Base-by-base conservation (phyloP, 2,888 invertebrate species). In the Trissoscelio sp. region DNA sequence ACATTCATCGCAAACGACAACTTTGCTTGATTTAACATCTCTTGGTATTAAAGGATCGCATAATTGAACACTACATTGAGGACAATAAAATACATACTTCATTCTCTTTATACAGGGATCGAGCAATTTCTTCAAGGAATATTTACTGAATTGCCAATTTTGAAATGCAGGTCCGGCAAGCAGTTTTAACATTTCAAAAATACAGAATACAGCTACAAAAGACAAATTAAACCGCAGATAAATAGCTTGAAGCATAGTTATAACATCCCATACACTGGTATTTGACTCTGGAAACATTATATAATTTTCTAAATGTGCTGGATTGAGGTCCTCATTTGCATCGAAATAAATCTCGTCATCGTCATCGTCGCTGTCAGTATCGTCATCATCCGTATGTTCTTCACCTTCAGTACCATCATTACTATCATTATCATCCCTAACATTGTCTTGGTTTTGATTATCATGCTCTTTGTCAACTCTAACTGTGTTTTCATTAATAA, bases 211-310 rank as follows among this genome's bases (percentile, higher is more conserved):
- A 5, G 24, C 60, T 44, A 24, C 28, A 3, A 24, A 12, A 9
- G 24, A 24, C 20, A 60, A 24, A 42, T 60, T 22, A 12, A 42
- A 60, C 6, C 60, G 60, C 11, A 60, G n/a, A 9, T 7, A 60
- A 18, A 60, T 7, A 1, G 22, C 60, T 44, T 60, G 42, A 24
- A 60, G 6, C 60, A 60, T 60, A 2, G 3, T 24, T 7, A 60
- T 11, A 3, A 60, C 44, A 22, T 60, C 60, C 22, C 22, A 42
- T 12, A 44, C 42, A 7, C 44, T 60, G 0, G 9, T 14, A 16
- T 60, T 60, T 14, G 60, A 42, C 9, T 42, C 5, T 44, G 12
- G 2, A 28, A 60, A 60, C 60, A 60, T 60, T 5, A 60, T 60
- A 4, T 2, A 14, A 24, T 60, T 24, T 7, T 60, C 14, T 0